A percentile compares a stretch with the other conserved stretches of the same genome.
Evolutionary conservation across 2,888 invertebrate genomes (phyloP).

Genomic region (Celastrina argiolus): DNA sequence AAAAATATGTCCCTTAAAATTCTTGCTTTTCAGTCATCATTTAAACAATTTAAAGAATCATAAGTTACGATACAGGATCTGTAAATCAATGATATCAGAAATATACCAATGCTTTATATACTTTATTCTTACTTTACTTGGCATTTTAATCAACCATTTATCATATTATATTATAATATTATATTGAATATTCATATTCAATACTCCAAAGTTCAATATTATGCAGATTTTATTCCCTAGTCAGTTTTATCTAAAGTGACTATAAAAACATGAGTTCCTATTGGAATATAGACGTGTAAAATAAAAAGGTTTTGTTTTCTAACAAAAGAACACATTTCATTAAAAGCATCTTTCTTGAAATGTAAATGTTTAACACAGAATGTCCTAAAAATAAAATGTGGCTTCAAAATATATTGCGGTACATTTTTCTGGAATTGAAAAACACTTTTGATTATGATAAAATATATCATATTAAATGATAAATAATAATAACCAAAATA

Average conservation of each 20-base stretch:
- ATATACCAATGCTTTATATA: too few species aligned
- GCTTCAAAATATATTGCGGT: neutral
- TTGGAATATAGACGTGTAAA: neutral
- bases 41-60: too few species aligned
- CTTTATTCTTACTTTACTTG: too few species aligned
- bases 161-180: too few species aligned
- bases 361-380: constrained; percentile 5
- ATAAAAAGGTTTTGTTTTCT: neutral
- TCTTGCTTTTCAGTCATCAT: too few species aligned
- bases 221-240: neutral
- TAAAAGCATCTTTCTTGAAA: neutral
- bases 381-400: neutral
- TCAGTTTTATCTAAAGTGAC: neutral
- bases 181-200: too few species aligned
- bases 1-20: too few species aligned
- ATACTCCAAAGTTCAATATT: too few species aligned
- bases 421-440: neutral
- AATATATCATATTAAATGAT: neutral
- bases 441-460: neutral
- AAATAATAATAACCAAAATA: constrained; percentile 5
- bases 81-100: too few species aligned
- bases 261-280: neutral
- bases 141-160: too few species aligned
- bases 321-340: constrained; percentile 1
- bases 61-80: too few species aligned